Evolutionary conservation across 2,888 invertebrate genomes (phyloP).

Genomic region (Digitonthophagus gazella): DNA sequence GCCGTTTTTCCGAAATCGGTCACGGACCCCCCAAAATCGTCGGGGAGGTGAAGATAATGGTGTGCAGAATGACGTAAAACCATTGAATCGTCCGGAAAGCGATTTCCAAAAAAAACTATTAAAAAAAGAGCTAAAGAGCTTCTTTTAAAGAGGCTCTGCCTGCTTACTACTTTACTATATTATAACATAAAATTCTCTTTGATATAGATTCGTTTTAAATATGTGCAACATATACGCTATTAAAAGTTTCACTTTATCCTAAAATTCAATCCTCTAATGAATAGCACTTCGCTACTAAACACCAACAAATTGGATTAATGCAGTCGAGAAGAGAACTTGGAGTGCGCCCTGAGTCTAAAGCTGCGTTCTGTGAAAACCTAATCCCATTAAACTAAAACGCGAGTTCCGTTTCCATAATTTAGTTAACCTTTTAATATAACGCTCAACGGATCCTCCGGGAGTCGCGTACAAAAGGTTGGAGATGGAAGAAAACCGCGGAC

Average conservation of each 20-base stretch:
- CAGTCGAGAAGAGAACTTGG: background rate
- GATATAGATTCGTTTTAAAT: background rate
- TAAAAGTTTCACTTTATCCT: background rate
- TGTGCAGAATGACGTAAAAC: no score
- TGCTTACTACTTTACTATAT: no score
- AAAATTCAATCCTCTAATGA: background rate
- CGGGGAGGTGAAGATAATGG: no score
- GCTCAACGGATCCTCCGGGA: background rate
- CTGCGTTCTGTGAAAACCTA: background rate
- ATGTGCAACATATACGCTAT: background rate
- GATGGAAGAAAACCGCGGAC: background rate
- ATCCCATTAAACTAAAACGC: background rate
- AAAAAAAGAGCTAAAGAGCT: no score
- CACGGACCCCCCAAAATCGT: no score
- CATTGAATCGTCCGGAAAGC: no score
- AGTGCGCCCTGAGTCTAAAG: no score
- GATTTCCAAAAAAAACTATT: no score
- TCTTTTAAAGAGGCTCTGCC: no score
- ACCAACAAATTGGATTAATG: background rate
- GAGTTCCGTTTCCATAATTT: background rate
- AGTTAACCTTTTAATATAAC: background rate
- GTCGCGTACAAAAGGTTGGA: background rate
- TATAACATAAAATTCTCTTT: no score
- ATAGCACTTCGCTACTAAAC: background rate
- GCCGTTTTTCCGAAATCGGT: no score